Evolutionary conservation across 1,140 invertebrate genomes (phyloP).

Genomic region (Cyphomyrmex costatus): DNA sequence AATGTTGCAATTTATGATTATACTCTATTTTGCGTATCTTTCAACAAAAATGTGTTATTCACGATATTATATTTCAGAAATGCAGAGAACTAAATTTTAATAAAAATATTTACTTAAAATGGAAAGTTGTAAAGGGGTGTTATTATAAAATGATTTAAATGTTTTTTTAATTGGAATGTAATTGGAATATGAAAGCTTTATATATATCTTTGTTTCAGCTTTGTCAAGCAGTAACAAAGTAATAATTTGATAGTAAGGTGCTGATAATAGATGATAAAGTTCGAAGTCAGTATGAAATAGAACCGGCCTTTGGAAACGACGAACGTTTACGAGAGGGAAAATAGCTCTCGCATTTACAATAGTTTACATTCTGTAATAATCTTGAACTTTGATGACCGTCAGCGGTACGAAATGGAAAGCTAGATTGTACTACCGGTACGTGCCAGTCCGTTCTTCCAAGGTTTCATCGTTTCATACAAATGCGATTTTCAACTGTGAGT

Average conservation of each 20-base stretch:
- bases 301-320: slow-evolving; percentile 19
- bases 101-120: neutral
- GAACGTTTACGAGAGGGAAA: slow-evolving; percentile 44
- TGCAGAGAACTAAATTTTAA: neutral
- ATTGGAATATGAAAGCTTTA: neutral
- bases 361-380: slow-evolving; percentile 60
- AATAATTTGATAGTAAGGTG: neutral
- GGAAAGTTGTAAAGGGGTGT: neutral
- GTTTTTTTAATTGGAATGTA: neutral
- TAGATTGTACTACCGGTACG: slow-evolving; percentile 52
- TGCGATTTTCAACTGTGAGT: slow-evolving; percentile 46
- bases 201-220: slow-evolving; percentile 4
- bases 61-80: neutral
- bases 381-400: slow-evolving; percentile 57
- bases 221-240: neutral
- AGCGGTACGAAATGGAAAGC: slow-evolving; percentile 37
- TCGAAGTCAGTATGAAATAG: slow-evolving; percentile 2
- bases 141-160: neutral
- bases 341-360: slow-evolving; percentile 28
- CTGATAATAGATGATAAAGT: neutral
- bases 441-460: slow-evolving; percentile 38
- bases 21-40: neutral
- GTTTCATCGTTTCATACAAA: slow-evolving; percentile 53
- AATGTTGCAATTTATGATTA: neutral
- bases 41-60: neutral